These are phyloP conservation scores for Latrodectus hesperus DNA, from an alignment of 2,888 invertebrate genomes.

Conservation along the genomic window DNA sequence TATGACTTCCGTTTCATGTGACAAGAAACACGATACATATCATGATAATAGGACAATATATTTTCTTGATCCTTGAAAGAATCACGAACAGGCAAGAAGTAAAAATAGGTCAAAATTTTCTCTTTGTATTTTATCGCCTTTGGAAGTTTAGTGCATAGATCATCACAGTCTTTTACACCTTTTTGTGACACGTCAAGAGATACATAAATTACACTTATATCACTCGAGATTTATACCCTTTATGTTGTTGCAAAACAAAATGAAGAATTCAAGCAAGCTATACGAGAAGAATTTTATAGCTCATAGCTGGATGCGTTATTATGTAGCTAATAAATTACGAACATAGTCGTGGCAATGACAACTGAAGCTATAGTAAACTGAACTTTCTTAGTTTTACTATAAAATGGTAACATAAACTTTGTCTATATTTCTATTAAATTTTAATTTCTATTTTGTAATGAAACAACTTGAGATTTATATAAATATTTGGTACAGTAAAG, in stretches of 20 bases:
- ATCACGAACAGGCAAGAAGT: conserved; percentile 48
- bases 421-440: too few species aligned
- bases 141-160: conserved; percentile 25
- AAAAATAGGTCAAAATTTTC: conserved; percentile 33
- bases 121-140: conserved; percentile 43
- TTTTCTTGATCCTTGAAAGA: conserved; percentile 44
- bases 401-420: too few species aligned
- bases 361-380: too few species aligned
- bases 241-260: neutral
- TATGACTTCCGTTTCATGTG: conserved; percentile 32
- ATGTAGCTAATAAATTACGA: too few species aligned
- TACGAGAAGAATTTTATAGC: too few species aligned
- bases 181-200: conserved; percentile 51
- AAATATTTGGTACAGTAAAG: too few species aligned
- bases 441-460: too few species aligned
- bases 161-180: conserved; percentile 43
- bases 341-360: too few species aligned
- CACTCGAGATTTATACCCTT: neutral
- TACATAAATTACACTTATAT: conserved; percentile 38
- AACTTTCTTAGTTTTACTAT: too few species aligned
- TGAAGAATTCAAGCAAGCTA: too few species aligned
- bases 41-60: conserved; percentile 58
- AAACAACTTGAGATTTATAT: too few species aligned
- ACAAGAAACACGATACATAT: conserved; percentile 49
- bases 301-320: too few species aligned